Evolutionary conservation across 2,797 vertebrate species (phyloP), one percentile per base, ranked within the genome.

Genomic region (Amblyopsis hoosieri): DNA sequence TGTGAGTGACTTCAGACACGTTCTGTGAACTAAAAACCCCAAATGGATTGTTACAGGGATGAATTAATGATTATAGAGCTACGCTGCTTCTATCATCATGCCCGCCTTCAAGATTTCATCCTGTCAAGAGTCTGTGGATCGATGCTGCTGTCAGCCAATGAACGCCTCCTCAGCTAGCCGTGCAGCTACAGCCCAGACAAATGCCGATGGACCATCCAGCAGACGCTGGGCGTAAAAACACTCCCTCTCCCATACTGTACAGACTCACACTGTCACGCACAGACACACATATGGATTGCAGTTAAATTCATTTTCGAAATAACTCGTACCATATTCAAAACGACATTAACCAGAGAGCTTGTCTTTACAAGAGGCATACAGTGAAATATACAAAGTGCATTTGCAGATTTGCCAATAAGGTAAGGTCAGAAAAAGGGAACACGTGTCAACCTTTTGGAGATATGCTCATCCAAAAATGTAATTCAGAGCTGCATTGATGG

Each of bases 31-130:
- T n/a, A 61, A 53, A 64, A 29, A 3, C 45, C 14, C 63, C 52
- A 69, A 75, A 63, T 0, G 52, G 3, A 54, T 66, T 4, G 14
- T 47, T 56, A 49, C 60, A 4, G 45, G 9, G 45, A 76, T 54
- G 76, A 83, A 79, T 66, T 64, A 74, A 76, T 71, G 31, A 76
- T 76, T 45, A 57, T 14, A 46, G 69, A 57, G 58, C 76, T 6
- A 56, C 29, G 67, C 51, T 60, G 55, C 12, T 7, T 56, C 49
- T 49, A 75, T 75, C 77, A 55, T 37, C 60, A 1, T 46, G 61
- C 46, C 69, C 42, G 19, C 10, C 64, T 55, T 45, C 45, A 33
- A 70, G 49, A 62, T 15, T 58, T 74, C 64, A 60, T 53, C 37
- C 54, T 14, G 45, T 60, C 61, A 17, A 17, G 19, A 59, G 1